Evolutionary conservation across 2,113 vertebrate species (phyloP), one percentile per base, ranked within the genome.

Genomic region (Sialia sialis): DNA sequence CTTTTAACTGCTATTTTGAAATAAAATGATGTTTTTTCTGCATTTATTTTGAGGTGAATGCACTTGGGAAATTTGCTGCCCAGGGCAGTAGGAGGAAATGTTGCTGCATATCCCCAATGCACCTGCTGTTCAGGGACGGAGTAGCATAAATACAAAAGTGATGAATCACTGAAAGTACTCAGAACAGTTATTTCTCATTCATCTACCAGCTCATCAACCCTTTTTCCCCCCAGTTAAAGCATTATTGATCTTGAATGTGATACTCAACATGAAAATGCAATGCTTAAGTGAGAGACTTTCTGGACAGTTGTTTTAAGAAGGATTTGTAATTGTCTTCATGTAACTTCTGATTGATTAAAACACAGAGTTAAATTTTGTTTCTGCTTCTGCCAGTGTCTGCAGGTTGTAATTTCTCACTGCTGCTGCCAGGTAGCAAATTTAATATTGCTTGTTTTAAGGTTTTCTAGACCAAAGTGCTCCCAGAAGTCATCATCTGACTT

Each of bases 181-280:
- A 68, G 38, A 56, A 60, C 17, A 38, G 18, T 76, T 84, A 56
- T 27, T 80, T 58, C 21, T 78, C 36, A 21, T 60, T 89, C 59
- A 58, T 80, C 25, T 74, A 34, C 21, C 55, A 56, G 26, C 64
- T 80, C 23, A 69, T 38, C 63, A 56, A 14, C 15, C 12, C 2
- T 36, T 54, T 44, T 4, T 0, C 9, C 32, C 27, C n/a, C 6
- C 4, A 10, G 0, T 64, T 87, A 48, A 41, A 77, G 83, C 12
- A 36, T 75, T 90, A 43, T 15, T 79, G 44, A 36, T 68, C 62
- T 68, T 52, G 55, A 90, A 49, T 39, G 21, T 73, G 64, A 18
- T 17, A 12, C 7, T 74, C 39, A 39, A 27, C 26, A 32, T 62
- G 29, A 51, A 51, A 43, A 51, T 66, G 15, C 15, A 58, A 3